Percentiles rank a stretch among this genome's conserved stretches.
Conservation (phyloP, 2,888 invertebrate genomes). For the Heliconius ethilla region DNA sequence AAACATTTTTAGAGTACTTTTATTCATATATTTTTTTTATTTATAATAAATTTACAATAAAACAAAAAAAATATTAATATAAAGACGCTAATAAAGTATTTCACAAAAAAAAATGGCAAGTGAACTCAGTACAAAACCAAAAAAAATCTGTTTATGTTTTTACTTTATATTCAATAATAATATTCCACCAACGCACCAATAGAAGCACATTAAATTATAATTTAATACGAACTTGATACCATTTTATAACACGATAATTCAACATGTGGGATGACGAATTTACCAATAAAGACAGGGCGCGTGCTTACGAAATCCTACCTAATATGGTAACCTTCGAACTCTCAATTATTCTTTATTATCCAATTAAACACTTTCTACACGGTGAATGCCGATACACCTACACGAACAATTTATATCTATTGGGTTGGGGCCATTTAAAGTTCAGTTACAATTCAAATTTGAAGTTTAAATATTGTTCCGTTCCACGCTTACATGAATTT, state of each 20-base stretch:
- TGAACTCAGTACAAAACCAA: not conserved
- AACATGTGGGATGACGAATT: constrained; percentile 21
- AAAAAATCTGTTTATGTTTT: not conserved
- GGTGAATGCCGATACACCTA: constrained; percentile 38
- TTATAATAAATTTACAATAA: no score
- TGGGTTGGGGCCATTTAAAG: constrained; percentile 7
- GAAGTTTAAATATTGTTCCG: constrained; percentile 16
- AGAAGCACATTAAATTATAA: not conserved
- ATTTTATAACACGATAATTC: constrained; percentile 1
- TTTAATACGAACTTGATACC: constrained; percentile 18
- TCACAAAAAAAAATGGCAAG: no score
- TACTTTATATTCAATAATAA: not conserved
- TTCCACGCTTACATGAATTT: constrained; percentile 51
- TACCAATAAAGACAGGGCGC: constrained; percentile 19
- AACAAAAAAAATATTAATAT: no score
- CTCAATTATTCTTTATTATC: constrained; percentile 33
- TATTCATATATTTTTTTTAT: no score
- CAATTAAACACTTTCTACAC: constrained; percentile 37
- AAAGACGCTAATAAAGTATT: no score
- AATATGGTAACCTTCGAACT: constrained; percentile 28
- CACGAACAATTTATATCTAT: constrained; percentile 30
- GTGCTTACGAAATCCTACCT: constrained; percentile 20
- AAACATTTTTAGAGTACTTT: no score
- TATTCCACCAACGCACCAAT: not conserved
- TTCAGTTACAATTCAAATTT: constrained; percentile 28